Percentiles rank a stretch among this genome's conserved stretches.
phyloP scores from a whole-genome alignment of 2,888 invertebrate species.

The Atherix ibis region DNA sequence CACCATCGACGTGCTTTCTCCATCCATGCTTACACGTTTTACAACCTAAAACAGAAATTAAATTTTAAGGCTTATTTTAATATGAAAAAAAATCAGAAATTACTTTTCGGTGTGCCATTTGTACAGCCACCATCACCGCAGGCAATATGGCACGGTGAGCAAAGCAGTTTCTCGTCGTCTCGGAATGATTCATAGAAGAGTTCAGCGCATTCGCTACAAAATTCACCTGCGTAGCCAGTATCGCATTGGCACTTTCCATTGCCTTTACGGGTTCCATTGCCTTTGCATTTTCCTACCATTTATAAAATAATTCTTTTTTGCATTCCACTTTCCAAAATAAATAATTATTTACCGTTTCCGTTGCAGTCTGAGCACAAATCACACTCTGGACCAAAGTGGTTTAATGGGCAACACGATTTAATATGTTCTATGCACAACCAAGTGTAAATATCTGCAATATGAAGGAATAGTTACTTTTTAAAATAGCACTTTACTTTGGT shows the following conservation, averaged over 20 bases:
- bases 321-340: not conserved
- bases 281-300: slow-evolving; percentile 42
- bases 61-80: not conserved
- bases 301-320: not conserved
- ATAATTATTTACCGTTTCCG: slow-evolving; percentile 36
- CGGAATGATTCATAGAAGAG: slow-evolving; percentile 58
- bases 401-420: slow-evolving; percentile 67
- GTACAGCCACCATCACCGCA: slow-evolving; percentile 59
- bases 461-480: not conserved
- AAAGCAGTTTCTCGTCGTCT: slow-evolving; percentile 57
- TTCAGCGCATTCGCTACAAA: slow-evolving; percentile 62
- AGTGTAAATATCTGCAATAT: slow-evolving; percentile 39
- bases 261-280: slow-evolving; percentile 83
- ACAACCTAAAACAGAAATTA: slow-evolving; percentile 24
- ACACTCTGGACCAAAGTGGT: slow-evolving; percentile 73
- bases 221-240: slow-evolving; percentile 58
- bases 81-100: not conserved
- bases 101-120: slow-evolving; percentile 51
- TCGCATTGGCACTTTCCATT: slow-evolving; percentile 83
- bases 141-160: slow-evolving; percentile 62
- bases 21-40: slow-evolving; percentile 51
- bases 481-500: not conserved
- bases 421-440: slow-evolving; percentile 68
- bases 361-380: slow-evolving; percentile 72
- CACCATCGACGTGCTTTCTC: slow-evolving; percentile 52